Evolutionary conservation across 2,797 vertebrate species (phyloP).

Genomic region (Sandelia bainsii): DNA sequence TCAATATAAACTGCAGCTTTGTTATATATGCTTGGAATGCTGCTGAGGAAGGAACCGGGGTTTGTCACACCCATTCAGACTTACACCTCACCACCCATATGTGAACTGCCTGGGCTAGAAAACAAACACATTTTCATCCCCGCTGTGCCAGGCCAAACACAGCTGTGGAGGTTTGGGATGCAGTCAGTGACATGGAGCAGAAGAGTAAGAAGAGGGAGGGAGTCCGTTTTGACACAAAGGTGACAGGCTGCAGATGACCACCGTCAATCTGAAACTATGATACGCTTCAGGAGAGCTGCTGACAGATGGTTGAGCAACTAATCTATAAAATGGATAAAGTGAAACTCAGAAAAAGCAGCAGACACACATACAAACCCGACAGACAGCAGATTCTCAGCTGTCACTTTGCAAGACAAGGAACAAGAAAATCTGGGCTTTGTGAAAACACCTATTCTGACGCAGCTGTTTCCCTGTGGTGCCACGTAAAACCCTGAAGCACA

Average conservation of each 20-base stretch:
- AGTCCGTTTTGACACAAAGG: constrained; percentile 62
- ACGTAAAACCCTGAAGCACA: constrained; percentile 34
- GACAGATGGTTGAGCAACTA: neutral
- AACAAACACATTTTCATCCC: constrained; percentile 72
- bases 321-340: constrained; percentile 8
- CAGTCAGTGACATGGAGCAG: constrained; percentile 35
- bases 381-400: constrained; percentile 33
- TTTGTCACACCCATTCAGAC: constrained; percentile 70
- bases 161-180: constrained; percentile 65
- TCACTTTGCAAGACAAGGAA: constrained; percentile 53
- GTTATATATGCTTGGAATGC: constrained; percentile 73
- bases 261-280: constrained; percentile 16
- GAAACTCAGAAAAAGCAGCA: constrained; percentile 29
- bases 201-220: constrained; percentile 9
- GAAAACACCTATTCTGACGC: constrained; percentile 64
- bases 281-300: constrained; percentile 19
- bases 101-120: constrained; percentile 65
- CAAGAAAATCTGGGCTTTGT: constrained; percentile 75
- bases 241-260: constrained; percentile 53
- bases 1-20: constrained; percentile 50
- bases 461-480: constrained; percentile 30
- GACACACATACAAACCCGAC: constrained; percentile 34
- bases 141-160: constrained; percentile 69
- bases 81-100: constrained; percentile 66
- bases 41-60: constrained; percentile 66